phyloP scores from a whole-genome alignment of 2,797 vertebrate species.

The Hirundo rustica region DNA sequence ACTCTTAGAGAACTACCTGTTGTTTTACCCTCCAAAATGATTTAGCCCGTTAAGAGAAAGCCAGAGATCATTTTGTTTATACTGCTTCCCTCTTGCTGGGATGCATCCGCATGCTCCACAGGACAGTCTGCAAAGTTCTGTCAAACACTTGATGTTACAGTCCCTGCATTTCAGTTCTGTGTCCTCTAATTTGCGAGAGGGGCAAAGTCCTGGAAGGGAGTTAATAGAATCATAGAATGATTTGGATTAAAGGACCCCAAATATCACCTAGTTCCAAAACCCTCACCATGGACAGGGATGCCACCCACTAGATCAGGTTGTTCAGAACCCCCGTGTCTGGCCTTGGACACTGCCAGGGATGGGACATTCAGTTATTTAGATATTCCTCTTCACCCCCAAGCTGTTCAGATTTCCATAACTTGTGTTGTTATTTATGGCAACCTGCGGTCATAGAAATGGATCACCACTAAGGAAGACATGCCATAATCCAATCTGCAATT shows the following conservation, averaged over 20 bases:
- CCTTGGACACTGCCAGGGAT: background rate
- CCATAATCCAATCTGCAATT: background rate
- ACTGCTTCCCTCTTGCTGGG: background rate
- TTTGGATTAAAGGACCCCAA: background rate
- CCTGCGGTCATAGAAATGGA: background rate
- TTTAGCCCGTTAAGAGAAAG: background rate
- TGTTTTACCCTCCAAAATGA: background rate
- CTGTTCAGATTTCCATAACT: background rate
- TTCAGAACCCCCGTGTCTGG: background rate
- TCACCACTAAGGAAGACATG: background rate
- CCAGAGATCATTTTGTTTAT: background rate
- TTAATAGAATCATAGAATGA: background rate
- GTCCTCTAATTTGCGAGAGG: background rate
- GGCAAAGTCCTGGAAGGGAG: background rate
- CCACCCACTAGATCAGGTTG: background rate
- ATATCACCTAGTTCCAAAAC: background rate
- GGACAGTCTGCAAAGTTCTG: background rate
- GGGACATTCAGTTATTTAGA: background rate
- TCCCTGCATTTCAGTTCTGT: background rate
- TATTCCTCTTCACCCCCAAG: background rate
- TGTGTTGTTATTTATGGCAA: background rate
- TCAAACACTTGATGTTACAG: background rate
- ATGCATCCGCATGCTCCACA: background rate
- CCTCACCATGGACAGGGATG: too few relatives aligned
- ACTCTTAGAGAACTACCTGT: background rate